Evolutionary conservation across 1,140 invertebrate species (phyloP).

Genomic region (Drosophila nebulosa): DNA sequence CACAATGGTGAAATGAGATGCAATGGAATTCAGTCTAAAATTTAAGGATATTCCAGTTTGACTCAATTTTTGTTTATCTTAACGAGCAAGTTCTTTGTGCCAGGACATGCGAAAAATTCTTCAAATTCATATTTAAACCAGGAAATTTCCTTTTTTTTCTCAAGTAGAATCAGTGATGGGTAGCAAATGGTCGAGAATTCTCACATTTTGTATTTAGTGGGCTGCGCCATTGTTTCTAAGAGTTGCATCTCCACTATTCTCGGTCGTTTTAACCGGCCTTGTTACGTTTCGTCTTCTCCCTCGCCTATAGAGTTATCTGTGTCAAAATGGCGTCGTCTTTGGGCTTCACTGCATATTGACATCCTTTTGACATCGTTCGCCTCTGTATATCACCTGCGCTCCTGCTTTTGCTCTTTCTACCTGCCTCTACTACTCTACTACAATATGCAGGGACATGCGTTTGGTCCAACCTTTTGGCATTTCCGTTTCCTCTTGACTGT

Average conservation of each 20-base stretch:
- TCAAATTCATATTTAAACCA: too few relatives aligned
- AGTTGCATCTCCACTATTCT: background rate
- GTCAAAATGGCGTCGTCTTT: slow-evolving; percentile 54
- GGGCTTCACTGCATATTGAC: slow-evolving; percentile 58
- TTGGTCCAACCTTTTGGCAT: slow-evolving; percentile 58
- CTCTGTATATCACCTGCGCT: slow-evolving; percentile 24
- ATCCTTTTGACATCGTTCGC: slow-evolving; percentile 35
- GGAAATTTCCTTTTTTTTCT: too few relatives aligned
- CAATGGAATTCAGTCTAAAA: too few relatives aligned
- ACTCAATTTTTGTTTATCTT: too few relatives aligned
- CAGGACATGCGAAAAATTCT: too few relatives aligned
- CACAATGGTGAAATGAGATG: too few relatives aligned
- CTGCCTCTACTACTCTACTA: background rate
- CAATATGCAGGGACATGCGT: slow-evolving; percentile 60
- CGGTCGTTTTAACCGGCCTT: too few relatives aligned
- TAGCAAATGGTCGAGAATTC: background rate
- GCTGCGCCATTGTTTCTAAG: background rate
- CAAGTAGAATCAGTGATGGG: too few relatives aligned
- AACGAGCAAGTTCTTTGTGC: too few relatives aligned
- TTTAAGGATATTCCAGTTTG: too few relatives aligned
- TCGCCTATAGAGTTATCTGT: slow-evolving; percentile 39
- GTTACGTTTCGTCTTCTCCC: background rate
- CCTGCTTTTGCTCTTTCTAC: too few relatives aligned
- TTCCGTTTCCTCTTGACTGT: slow-evolving; percentile 43
- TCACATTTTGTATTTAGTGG: background rate